Conservation (phyloP, 2,797 vertebrate species). For the Muscicapa comitata region DNA sequence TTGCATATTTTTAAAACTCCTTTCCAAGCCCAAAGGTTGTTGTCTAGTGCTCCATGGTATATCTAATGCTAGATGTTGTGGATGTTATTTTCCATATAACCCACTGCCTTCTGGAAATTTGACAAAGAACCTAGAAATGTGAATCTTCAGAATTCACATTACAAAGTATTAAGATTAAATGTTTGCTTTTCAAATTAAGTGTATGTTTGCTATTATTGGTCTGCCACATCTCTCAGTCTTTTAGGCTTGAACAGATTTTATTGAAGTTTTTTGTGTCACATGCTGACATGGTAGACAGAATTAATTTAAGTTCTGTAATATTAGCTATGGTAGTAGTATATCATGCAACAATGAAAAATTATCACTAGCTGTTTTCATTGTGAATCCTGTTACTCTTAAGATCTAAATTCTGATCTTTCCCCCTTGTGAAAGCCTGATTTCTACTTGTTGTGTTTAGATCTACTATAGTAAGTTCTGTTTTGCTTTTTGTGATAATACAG, state of each 20-base stretch:
- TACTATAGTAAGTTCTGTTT: background rate
- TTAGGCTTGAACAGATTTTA: background rate
- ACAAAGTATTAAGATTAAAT: constrained; percentile 23
- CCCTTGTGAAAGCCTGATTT: background rate
- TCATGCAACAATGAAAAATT: background rate
- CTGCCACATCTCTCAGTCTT: background rate
- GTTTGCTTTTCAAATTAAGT: constrained; percentile 54
- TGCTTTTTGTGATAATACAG: background rate
- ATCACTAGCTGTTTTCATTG: background rate
- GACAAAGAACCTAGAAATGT: background rate
- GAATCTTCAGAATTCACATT: constrained; percentile 9
- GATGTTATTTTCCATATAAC: background rate
- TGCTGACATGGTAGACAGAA: background rate
- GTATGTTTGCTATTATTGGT: background rate
- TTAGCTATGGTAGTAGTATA: background rate
- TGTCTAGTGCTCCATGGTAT: background rate
- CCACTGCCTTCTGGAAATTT: background rate
- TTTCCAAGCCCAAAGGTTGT: background rate
- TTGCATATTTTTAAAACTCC: background rate
- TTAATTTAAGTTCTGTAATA: background rate
- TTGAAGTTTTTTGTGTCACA: background rate
- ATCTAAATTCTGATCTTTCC: background rate
- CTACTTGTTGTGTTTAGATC: background rate
- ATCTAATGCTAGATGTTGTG: background rate
- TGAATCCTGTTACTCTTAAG: background rate